Evolutionary conservation across 1,140 invertebrate genomes (phyloP), one percentile per base, ranked within the genome.

Genomic region (Spodoptera litura): DNA sequence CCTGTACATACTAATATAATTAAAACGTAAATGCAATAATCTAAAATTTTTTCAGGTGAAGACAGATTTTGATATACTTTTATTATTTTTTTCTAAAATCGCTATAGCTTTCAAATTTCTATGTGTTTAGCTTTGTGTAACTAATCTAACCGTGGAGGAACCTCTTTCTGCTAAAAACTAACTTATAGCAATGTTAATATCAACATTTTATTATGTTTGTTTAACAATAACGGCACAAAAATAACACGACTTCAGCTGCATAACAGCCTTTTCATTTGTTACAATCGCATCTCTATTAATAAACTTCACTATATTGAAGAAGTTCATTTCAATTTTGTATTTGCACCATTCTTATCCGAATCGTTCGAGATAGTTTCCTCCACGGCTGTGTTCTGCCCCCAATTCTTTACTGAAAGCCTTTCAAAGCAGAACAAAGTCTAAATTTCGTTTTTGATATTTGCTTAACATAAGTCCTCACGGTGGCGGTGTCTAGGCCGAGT

Each of bases 361-460:
- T 4, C 3, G 3, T 25, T 52, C 38, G 13, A 49, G 27, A 13
- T 25, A 88, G 91, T 87, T 92, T 90, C 89, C 88, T 91, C 78
- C 85, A 84, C 78, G 83, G 38, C 51, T 76, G 25, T 88, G 90
- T 93, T 93, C 93, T 93, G 91, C 91, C 81, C 86, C 84, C 85
- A 85, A 82, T 78, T 88, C 68, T 72, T 85, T 84, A 85, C 84
- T 83, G 83, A 83, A 86, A 80, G 85, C 85, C 56, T 64, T 74
- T 86, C 89, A 87, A 80, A 81, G 91, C 91, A 93, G 91, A 93
- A 94, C 92, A 91, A 82, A 93, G 93, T 94, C 93, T 94, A 94
- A 94, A 94, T 94, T 94, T 94, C 93, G 89, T 94, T 94, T 94
- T 94, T 94, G 90, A 85, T 93, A 94, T 94, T 94, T 94, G 93